These are phyloP conservation scores for Tychaedon coryphoeus DNA, from an alignment of 2,113 vertebrate species.

Conservation along the genomic window DNA sequence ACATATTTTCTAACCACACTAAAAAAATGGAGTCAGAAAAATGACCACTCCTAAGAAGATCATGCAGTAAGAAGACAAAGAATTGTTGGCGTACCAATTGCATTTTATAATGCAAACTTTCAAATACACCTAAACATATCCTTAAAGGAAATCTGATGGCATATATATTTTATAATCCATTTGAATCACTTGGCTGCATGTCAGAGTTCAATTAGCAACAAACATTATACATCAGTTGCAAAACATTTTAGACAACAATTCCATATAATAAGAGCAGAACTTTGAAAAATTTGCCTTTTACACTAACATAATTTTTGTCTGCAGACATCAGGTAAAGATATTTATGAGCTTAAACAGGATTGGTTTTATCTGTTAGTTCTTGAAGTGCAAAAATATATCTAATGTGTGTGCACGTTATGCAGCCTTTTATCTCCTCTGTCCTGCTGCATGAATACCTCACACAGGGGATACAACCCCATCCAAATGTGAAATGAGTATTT, in stretches of 20 bases:
- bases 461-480: background rate
- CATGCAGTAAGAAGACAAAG: background rate
- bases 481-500: background rate
- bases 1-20: background rate
- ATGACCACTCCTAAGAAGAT: background rate
- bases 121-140: background rate
- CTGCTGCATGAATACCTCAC: background rate
- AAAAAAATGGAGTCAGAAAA: background rate
- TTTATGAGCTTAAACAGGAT: background rate
- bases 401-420: background rate
- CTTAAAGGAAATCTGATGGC: background rate
- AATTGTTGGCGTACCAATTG: background rate
- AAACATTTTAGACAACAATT: background rate
- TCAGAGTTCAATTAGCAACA: background rate
- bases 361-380: background rate
- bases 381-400: background rate
- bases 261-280: background rate
- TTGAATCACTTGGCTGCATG: background rate
- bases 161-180: background rate
- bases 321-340: background rate
- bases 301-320: background rate
- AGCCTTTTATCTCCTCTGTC: background rate
- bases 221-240: background rate
- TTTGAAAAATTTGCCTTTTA: background rate
- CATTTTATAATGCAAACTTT: background rate